Evolutionary conservation across 2,888 invertebrate species (phyloP).

Genomic region (Drosophila peninsularis): DNA sequence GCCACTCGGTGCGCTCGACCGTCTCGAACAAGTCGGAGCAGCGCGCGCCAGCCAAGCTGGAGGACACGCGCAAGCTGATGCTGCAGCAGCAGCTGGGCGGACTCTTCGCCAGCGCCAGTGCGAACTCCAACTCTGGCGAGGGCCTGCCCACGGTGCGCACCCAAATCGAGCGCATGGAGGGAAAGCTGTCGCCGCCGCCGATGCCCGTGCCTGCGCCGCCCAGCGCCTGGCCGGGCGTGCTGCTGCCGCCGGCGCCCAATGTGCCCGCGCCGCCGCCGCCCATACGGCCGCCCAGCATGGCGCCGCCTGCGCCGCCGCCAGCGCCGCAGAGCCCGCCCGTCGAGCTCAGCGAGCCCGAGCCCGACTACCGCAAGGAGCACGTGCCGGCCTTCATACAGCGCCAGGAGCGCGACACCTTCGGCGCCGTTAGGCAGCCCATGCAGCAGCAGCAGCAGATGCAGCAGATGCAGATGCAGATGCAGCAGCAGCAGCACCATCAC

Average conservation of each 20-base stretch:
- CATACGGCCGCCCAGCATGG: constrained; percentile 85
- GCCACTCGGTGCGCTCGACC: constrained; percentile 93
- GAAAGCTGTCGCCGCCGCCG: constrained; percentile 85
- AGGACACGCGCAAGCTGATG: constrained; percentile 93
- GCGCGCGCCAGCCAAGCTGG: constrained; percentile 91
- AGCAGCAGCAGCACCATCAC: constrained; percentile 33
- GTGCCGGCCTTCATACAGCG: constrained; percentile 88
- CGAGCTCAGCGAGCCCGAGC: constrained; percentile 49
- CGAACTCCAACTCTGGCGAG: constrained; percentile 22
- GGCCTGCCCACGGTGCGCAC: constrained; percentile 84
- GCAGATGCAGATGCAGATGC: constrained; percentile 36
- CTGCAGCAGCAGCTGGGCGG: constrained; percentile 93
- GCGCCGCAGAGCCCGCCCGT: constrained; percentile 87
- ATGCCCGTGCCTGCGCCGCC: constrained; percentile 65
- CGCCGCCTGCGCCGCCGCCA: constrained; percentile 87
- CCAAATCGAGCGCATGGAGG: constrained; percentile 87
- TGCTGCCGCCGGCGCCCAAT: constrained; percentile 87
- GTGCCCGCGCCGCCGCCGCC: constrained; percentile 87
- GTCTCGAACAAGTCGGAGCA: constrained; percentile 90
- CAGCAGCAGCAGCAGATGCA: constrained; percentile 38
- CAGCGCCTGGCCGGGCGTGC: constrained; percentile 87
- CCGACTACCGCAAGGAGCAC: constrained; percentile 78
- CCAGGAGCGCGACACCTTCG: constrained; percentile 90
- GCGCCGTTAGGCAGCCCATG: constrained; percentile 88
- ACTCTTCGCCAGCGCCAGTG: constrained; percentile 71